These are phyloP conservation scores for Eciton burchellii DNA, from an alignment of 1,140 invertebrate genomes.

Conservation along the genomic window DNA sequence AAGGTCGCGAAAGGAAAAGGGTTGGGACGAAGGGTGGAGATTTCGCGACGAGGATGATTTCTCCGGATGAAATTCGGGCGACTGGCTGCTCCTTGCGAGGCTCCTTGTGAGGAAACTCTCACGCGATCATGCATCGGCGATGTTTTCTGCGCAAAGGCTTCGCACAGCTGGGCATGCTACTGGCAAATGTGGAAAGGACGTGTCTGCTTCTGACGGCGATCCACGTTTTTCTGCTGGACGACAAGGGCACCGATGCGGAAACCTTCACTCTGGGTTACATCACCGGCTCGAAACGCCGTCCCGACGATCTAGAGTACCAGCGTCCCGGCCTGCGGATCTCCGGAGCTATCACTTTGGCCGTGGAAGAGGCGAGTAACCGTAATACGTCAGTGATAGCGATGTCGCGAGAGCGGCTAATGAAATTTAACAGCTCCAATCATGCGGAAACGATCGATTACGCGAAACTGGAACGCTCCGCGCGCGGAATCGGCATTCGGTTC, in stretches of 20 bases:
- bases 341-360: slow-evolving; percentile 94
- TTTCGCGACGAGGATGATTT: too few relatives aligned
- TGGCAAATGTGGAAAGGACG: slow-evolving; percentile 73
- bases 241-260: slow-evolving; percentile 70
- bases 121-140: background rate
- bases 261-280: slow-evolving; percentile 90
- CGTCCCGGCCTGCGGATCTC: slow-evolving; percentile 91
- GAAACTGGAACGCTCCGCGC: slow-evolving; percentile 1
- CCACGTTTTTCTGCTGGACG: slow-evolving; percentile 67
- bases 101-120: background rate
- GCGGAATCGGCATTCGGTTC: background rate
- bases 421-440: slow-evolving; percentile 16
- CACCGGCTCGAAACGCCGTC: slow-evolving; percentile 91
- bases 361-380: slow-evolving; percentile 86
- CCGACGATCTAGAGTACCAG: slow-evolving; percentile 91
- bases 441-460: background rate
- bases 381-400: slow-evolving; percentile 46
- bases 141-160: slow-evolving; percentile 44
- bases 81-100: background rate
- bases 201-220: slow-evolving; percentile 78
- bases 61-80: too few relatives aligned
- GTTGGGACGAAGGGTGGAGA: too few relatives aligned
- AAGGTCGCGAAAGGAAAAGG: too few relatives aligned
- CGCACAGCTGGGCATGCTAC: slow-evolving; percentile 74
- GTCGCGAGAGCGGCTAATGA: slow-evolving; percentile 56